Evolutionary conservation across 2,113 vertebrate genomes (phyloP).

Genomic region (Onychostruthus taczanowskii): DNA sequence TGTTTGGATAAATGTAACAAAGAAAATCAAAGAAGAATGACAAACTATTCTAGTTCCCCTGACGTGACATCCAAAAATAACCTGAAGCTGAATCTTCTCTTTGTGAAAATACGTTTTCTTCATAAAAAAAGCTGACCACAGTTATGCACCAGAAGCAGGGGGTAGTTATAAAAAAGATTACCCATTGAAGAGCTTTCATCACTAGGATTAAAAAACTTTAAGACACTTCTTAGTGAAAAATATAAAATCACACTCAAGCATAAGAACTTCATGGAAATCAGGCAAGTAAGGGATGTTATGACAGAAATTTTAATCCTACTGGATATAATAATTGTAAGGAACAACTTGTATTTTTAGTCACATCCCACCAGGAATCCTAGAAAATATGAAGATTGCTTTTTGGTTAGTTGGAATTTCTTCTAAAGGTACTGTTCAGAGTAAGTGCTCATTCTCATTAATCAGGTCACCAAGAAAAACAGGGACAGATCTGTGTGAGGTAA

Average conservation of each 20-base stretch:
- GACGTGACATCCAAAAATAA: background rate
- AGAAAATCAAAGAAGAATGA: constrained; percentile 2
- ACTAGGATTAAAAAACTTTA: background rate
- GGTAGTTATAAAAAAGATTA: background rate
- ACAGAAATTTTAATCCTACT: background rate
- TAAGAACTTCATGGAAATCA: background rate
- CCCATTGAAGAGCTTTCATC: background rate
- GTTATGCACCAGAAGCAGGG: background rate
- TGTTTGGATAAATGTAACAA: background rate
- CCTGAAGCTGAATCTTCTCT: background rate
- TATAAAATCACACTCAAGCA: background rate
- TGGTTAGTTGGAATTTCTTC: background rate
- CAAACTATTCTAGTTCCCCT: background rate
- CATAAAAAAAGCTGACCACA: background rate
- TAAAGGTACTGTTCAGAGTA: background rate
- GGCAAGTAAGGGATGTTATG: background rate
- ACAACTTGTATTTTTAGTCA: background rate
- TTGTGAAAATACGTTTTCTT: background rate
- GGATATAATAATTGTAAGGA: background rate
- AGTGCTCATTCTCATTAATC: background rate
- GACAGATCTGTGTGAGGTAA: background rate
- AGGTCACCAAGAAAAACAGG: background rate
- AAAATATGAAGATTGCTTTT: background rate
- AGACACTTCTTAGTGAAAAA: background rate
- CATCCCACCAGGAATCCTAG: background rate